Base-by-base conservation (phyloP, 1,140 invertebrate species). In the Cheumatopsyche charites region DNA sequence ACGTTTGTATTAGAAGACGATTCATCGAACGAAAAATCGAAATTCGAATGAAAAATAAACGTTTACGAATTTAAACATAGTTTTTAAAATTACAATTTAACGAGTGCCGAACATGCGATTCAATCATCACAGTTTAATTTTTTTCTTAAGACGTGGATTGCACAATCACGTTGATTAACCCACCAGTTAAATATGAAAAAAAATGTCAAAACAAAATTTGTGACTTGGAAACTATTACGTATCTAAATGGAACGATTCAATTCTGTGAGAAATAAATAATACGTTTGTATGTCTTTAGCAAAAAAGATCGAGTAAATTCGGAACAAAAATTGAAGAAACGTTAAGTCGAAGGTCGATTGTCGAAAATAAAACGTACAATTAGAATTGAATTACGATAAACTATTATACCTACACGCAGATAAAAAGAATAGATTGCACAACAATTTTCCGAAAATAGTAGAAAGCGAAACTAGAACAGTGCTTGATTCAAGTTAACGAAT, bases 21-120 rank as follows among this genome's bases (percentile, higher is more conserved):
- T 45, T 45, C 43, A 45, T 45, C 43, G 17, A 45, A n/a, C 12
- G 43, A 45, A 45, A 12, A 12, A 45, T 45, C 43, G 17, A n/a
- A 45, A 45, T 1, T 45, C 43, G 43, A 12, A 42, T 42, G 41
- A 42, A 42, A 42, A 7, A 15, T 1, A 7, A 36, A 36, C 29
- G 29, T 36, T 36, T n/a, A n/a, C n/a, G n/a, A n/a, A n/a, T n/a
- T n/a, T n/a, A 36, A 9, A 36, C 29, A 36, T 36, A n/a, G n/a
- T n/a, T n/a, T 36, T 4, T 36, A 36, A 36, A 19, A 58, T 13
- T 25, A 58, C 4, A 58, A 25, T 58, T 47, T 58, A 58, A 58
- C 55, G 55, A 58, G 55, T 58, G 23, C 21, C 23, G 25, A 58
- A 58, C 55, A 58, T 58, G 55, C 55, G 55, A 58, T 58, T 12